phyloP scores from a whole-genome alignment of 2,888 invertebrate genomes.

The Noctua pronuba region DNA sequence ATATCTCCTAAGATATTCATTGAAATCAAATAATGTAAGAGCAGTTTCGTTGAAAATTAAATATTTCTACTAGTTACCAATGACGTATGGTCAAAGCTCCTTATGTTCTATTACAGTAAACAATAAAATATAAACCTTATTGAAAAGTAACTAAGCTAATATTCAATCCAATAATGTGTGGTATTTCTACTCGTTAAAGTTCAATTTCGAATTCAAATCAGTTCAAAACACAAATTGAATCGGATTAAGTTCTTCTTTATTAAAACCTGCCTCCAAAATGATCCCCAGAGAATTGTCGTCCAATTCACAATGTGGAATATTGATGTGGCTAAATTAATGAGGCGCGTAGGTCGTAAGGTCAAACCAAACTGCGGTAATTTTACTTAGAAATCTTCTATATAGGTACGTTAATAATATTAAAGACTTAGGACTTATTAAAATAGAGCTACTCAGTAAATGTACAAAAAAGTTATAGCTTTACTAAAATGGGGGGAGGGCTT shows the following conservation, averaged over 20 bases:
- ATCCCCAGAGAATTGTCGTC: conserved; percentile 12
- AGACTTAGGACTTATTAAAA: background rate
- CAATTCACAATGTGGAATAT: conserved; percentile 21
- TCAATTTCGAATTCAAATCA: background rate
- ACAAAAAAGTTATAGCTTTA: background rate
- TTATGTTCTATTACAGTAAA: background rate
- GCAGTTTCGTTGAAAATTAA: no score
- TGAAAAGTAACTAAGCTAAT: background rate
- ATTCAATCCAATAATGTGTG: background rate
- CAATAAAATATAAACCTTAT: background rate
- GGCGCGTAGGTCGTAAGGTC: background rate
- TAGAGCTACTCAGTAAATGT: background rate
- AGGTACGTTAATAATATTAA: background rate
- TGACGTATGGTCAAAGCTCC: background rate
- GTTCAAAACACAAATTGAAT: conserved; percentile 15
- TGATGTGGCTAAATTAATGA: conserved; percentile 23
- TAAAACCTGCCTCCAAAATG: conserved; percentile 9
- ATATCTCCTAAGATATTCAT: no score
- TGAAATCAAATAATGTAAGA: no score
- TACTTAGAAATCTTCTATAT: background rate
- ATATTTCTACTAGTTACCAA: no score
- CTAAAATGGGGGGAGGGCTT: background rate
- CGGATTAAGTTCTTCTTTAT: background rate
- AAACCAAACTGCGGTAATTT: conserved; percentile 1
- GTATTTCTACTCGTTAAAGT: no score